phyloP scores from a whole-genome alignment of 2,113 vertebrate genomes.

The Semnopithecus entellus region DNA sequence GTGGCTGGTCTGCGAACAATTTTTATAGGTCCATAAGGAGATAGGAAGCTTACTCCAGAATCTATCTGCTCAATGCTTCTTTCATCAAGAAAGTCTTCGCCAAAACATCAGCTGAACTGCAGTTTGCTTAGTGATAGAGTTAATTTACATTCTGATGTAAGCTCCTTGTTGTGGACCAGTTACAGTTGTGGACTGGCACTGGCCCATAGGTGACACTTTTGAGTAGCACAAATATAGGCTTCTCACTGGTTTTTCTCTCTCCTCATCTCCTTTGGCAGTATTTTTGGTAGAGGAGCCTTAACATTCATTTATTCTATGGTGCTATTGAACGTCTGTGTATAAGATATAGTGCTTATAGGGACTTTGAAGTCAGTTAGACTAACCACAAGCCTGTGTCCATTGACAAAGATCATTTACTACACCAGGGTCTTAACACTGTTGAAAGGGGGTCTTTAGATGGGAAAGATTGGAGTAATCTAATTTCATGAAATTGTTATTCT shows the following conservation, averaged over 20 bases:
- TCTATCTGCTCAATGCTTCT: not conserved
- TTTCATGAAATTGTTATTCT: not conserved
- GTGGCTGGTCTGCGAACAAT: not conserved
- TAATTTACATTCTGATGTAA: not conserved
- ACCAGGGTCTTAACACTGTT: not conserved
- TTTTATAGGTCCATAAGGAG: not conserved
- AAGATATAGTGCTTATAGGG: not conserved
- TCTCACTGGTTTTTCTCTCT: not conserved
- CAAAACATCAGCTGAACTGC: not conserved
- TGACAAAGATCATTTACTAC: not conserved
- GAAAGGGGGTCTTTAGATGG: not conserved
- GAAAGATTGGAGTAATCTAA: not conserved
- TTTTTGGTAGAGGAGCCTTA: not conserved
- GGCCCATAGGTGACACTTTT: not conserved
- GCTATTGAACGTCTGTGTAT: not conserved
- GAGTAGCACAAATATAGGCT: not conserved
- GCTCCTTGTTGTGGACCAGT: not conserved
- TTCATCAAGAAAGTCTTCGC: not conserved
- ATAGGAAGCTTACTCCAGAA: not conserved
- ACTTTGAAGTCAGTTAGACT: not conserved
- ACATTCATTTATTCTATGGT: not conserved
- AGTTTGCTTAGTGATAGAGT: not conserved
- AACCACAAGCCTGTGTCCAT: not conserved
- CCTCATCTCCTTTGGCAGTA: not conserved
- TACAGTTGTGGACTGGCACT: not conserved